These are phyloP conservation scores for Lutjanus erythropterus DNA, from an alignment of 2,113 vertebrate genomes.

Conservation along the genomic window DNA sequence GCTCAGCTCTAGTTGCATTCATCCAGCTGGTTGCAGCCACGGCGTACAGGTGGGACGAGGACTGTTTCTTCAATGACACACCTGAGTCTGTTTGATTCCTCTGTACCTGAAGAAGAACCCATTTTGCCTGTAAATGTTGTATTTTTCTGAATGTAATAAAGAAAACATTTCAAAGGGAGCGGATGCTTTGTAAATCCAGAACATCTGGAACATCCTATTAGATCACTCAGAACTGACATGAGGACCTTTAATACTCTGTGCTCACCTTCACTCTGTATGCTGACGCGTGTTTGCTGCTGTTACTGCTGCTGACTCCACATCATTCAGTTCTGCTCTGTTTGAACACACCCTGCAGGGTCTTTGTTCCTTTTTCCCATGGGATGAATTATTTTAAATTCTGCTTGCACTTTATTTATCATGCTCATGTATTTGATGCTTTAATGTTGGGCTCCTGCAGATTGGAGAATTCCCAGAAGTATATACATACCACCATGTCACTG, in stretches of 20 bases:
- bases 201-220: not conserved
- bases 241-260: too few species aligned
- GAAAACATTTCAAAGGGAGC: not conserved
- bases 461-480: not conserved
- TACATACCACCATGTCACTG: accelerated
- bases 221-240: too few species aligned
- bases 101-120: not conserved
- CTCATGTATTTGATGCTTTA: not conserved
- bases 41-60: too few species aligned
- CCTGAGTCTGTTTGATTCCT: too few species aligned
- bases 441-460: not conserved
- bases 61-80: not conserved
- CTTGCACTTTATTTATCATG: constrained; percentile 24
- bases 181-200: not conserved
- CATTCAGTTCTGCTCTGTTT: not conserved
- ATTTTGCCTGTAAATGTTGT: too few species aligned
- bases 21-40: too few species aligned
- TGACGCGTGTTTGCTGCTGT: not conserved
- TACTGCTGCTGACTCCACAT: not conserved
- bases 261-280: too few species aligned
- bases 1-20: too few species aligned
- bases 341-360: not conserved
- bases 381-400: not conserved
- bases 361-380: constrained; percentile 9
- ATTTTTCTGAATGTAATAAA: not conserved